These are phyloP conservation scores for Folsomia candida DNA, from an alignment of 2,888 invertebrate species.

Conservation along the genomic window DNA sequence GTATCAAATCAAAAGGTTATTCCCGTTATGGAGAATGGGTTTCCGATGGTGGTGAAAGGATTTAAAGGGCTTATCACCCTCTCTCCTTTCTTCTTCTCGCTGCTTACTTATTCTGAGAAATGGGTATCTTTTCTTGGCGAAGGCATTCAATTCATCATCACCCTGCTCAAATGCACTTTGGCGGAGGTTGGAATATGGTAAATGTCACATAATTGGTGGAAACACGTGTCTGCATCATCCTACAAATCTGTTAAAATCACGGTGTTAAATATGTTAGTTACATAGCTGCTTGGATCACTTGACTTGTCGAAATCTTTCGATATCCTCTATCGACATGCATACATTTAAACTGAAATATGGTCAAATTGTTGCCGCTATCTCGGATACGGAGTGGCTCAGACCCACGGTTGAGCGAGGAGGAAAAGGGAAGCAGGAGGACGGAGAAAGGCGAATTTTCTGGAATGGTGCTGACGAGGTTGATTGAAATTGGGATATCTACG, in stretches of 20 bases:
- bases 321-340: too few relatives aligned
- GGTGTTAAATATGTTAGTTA: too few relatives aligned
- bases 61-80: neutral
- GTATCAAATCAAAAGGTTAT: neutral
- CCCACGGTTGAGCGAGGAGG: too few relatives aligned
- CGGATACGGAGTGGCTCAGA: too few relatives aligned
- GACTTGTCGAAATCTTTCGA: neutral
- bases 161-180: neutral
- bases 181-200: neutral
- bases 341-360: too few relatives aligned
- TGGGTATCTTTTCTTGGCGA: neutral
- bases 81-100: neutral
- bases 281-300: too few relatives aligned
- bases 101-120: neutral
- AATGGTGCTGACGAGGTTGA: neutral
- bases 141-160: neutral
- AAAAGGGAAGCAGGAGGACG: neutral
- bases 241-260: too few relatives aligned
- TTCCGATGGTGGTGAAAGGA: neutral
- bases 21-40: neutral
- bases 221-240: neutral
- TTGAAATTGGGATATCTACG: slow-evolving; percentile 33
- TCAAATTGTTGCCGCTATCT: too few relatives aligned
- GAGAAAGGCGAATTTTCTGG: neutral
- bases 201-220: neutral